Evolutionary conservation across 1,140 invertebrate species (phyloP).

Genomic region (Neodiprion pinetum): DNA sequence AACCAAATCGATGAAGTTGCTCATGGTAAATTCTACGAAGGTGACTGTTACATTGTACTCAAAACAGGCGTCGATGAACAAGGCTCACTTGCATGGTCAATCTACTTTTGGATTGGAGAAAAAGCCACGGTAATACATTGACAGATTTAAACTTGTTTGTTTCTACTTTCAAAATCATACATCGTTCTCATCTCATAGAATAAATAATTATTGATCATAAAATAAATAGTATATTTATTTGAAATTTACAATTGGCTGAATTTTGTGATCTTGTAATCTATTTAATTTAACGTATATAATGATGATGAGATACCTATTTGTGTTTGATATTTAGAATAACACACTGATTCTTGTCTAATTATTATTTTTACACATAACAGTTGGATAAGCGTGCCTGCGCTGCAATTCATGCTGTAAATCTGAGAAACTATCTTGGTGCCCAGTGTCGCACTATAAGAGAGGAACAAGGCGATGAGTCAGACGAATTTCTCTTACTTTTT

Average conservation of each 20-base stretch:
- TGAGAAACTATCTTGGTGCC: constrained; percentile 94
- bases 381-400: constrained; percentile 98
- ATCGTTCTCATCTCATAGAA: constrained; percentile 10
- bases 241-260: constrained; percentile 9
- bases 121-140: constrained; percentile 82
- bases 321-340: constrained; percentile 10
- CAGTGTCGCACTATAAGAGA: constrained; percentile 96
- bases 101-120: constrained; percentile 99
- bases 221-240: constrained; percentile 21
- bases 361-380: constrained; percentile 51
- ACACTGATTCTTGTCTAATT: background rate
- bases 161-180: constrained; percentile 6
- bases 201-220: constrained; percentile 8
- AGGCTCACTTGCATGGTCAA: constrained; percentile 89
- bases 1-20: constrained; percentile 90
- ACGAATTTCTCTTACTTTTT: constrained; percentile 95
- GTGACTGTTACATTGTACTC: constrained; percentile 97
- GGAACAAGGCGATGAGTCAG: constrained; percentile 95
- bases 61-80: constrained; percentile 90
- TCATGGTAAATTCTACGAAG: constrained; percentile 99
- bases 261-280: constrained; percentile 13
- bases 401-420: constrained; percentile 98
- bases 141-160: constrained; percentile 10
- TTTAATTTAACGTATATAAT: constrained; percentile 14
- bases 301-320: background rate